Evolutionary conservation across 2,888 invertebrate species (phyloP).

Genomic region (Amaurobius ferox): DNA sequence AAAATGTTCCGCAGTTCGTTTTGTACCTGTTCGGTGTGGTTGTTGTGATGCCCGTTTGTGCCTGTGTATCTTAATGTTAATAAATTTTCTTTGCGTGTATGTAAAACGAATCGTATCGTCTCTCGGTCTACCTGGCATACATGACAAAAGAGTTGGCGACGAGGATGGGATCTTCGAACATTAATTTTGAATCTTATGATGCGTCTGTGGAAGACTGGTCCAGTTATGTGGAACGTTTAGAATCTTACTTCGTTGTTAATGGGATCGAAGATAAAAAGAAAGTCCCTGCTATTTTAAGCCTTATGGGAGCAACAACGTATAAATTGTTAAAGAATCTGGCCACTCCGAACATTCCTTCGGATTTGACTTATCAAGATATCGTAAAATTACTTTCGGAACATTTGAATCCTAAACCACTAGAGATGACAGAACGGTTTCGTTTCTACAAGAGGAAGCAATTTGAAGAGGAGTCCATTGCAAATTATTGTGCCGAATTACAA

Average conservation of each 20-base stretch:
- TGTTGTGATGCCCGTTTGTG: slow-evolving; percentile 39
- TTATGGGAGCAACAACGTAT: slow-evolving; percentile 41
- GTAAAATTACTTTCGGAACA: slow-evolving; percentile 47
- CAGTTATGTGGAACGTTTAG: slow-evolving; percentile 48
- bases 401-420: slow-evolving; percentile 39
- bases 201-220: slow-evolving; percentile 49
- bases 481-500: slow-evolving; percentile 47
- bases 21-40: slow-evolving; percentile 40
- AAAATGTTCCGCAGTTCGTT: no score
- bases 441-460: slow-evolving; percentile 49
- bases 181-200: slow-evolving; percentile 48
- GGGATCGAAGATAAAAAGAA: slow-evolving; percentile 43
- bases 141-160: slow-evolving; percentile 54
- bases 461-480: slow-evolving; percentile 42
- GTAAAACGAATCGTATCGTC: slow-evolving; percentile 50
- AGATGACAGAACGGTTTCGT: slow-evolving; percentile 44
- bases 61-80: slow-evolving; percentile 41
- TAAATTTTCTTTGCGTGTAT: slow-evolving; percentile 50
- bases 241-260: slow-evolving; percentile 49
- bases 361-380: slow-evolving; percentile 47
- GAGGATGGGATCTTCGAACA: slow-evolving; percentile 42
- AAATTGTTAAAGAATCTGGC: slow-evolving; percentile 46
- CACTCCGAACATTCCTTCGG: slow-evolving; percentile 44
- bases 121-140: slow-evolving; percentile 50
- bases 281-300: slow-evolving; percentile 46